These are phyloP conservation scores for Flexamia atlantica DNA, from an alignment of 2,888 invertebrate species.

Conservation along the genomic window DNA sequence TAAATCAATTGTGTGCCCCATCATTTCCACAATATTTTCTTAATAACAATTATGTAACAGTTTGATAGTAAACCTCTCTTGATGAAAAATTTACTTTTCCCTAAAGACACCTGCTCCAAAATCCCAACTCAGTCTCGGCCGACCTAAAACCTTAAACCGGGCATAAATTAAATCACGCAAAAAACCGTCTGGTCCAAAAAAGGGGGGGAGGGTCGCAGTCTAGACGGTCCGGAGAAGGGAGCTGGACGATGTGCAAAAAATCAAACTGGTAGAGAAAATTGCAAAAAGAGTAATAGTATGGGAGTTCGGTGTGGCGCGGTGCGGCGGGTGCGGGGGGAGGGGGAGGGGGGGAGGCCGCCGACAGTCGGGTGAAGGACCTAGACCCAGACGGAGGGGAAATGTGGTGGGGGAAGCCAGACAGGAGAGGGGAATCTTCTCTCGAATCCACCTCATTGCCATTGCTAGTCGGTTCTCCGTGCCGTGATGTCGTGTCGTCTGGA, in stretches of 20 bases:
- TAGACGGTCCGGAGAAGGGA: constrained; percentile 30
- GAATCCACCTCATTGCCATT: constrained; percentile 47
- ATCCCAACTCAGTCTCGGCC: not conserved
- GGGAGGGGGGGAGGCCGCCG: constrained; percentile 41
- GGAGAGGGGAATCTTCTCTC: constrained; percentile 36
- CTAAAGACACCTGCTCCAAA: constrained; percentile 31
- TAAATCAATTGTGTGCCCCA: no score
- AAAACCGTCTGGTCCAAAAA: constrained; percentile 54
- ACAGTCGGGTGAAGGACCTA: constrained; percentile 68
- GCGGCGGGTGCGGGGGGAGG: constrained; percentile 31
- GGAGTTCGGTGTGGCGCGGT: constrained; percentile 18
- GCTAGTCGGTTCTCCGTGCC: constrained; percentile 39
- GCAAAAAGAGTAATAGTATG: constrained; percentile 59
- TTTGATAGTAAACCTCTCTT: no score
- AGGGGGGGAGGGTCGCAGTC: constrained; percentile 33
- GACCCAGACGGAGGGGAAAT: constrained; percentile 64
- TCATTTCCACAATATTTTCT: no score
- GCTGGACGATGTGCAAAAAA: constrained; percentile 52
- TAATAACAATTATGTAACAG: no score
- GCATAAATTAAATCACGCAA: constrained; percentile 27
- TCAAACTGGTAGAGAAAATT: constrained; percentile 60
- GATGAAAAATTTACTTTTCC: no score
- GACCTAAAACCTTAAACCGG: constrained; percentile 9
- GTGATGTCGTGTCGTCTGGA: not conserved
- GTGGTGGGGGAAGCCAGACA: constrained; percentile 50